Percentiles rank a stretch among this genome's conserved stretches.
phyloP scores from a whole-genome alignment of 2,113 vertebrate genomes.

The Columbina picui region DNA sequence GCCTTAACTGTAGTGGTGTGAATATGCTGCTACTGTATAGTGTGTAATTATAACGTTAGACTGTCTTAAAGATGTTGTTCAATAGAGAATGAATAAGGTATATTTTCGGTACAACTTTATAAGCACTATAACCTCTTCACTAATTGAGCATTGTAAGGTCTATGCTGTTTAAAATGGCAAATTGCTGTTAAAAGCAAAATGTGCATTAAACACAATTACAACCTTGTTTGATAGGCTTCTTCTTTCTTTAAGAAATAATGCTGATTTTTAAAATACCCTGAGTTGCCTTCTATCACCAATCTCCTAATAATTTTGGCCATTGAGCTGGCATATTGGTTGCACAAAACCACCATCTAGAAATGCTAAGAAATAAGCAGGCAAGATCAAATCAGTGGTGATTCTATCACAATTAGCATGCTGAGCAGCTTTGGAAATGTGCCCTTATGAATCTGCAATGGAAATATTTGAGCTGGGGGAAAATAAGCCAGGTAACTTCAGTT shows the following conservation, averaged over 20 bases:
- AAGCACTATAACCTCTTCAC: slow-evolving; percentile 70
- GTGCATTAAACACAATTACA: slow-evolving; percentile 76
- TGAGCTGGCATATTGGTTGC: background rate
- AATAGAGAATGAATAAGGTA: slow-evolving; percentile 70
- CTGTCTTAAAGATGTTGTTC: slow-evolving; percentile 67
- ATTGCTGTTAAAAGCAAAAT: slow-evolving; percentile 78
- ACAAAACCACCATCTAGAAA: background rate
- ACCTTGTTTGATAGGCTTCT: slow-evolving; percentile 48
- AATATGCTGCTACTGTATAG: slow-evolving; percentile 50
- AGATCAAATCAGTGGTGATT: background rate
- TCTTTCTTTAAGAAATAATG: background rate
- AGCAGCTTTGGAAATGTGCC: background rate
- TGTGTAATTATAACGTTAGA: slow-evolving; percentile 52
- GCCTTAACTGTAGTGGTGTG: slow-evolving; percentile 61
- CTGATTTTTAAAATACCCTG: background rate
- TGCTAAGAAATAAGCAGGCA: background rate
- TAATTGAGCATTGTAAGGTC: slow-evolving; percentile 65
- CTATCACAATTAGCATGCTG: background rate
- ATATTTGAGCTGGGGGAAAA: background rate
- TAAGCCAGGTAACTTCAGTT: background rate
- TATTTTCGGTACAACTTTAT: slow-evolving; percentile 79
- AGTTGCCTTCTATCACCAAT: background rate
- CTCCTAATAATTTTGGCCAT: background rate
- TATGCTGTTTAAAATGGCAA: slow-evolving; percentile 73
- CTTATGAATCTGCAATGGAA: background rate